Conservation (phyloP, 2,113 vertebrate species). For the Ophthalmolycus amberensis region DNA sequence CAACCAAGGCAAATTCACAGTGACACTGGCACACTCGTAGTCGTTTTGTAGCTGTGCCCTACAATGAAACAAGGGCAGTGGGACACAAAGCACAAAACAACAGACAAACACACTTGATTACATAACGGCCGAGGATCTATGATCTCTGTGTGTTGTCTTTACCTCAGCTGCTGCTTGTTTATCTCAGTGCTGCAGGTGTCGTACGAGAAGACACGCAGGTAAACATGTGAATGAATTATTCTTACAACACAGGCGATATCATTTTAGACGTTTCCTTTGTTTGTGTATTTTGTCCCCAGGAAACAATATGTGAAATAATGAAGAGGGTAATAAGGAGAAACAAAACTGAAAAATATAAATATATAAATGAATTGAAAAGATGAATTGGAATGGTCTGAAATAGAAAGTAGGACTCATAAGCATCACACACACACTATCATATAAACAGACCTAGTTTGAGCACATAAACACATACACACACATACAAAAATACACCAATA, state of each 20-base stretch:
- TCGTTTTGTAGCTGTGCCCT: not conserved
- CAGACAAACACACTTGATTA: not conserved
- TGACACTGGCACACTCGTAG: not conserved
- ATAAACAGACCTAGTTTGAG: conserved; percentile 14
- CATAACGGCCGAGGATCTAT: not conserved
- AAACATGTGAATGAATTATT: not conserved
- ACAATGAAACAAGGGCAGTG: not conserved
- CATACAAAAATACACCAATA: not conserved
- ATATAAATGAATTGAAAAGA: not conserved
- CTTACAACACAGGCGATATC: not conserved
- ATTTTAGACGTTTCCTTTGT: not conserved
- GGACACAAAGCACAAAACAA: not conserved
- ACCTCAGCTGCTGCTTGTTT: conserved; percentile 18
- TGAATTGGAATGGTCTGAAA: conserved; percentile 14
- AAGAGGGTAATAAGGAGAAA: not conserved
- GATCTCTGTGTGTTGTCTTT: conserved; percentile 11
- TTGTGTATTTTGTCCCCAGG: not conserved
- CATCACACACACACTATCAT: conserved; percentile 8
- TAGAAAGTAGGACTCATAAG: conserved; percentile 8
- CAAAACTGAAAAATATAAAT: not conserved
- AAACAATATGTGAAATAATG: not conserved
- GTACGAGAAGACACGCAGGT: not conserved
- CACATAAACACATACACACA: not conserved
- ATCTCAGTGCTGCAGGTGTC: not conserved
- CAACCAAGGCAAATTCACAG: not conserved